A percentile compares a stretch with the other conserved stretches of the same genome.
Evolutionary conservation across 1,140 invertebrate genomes (phyloP).

Genomic region (Aporrectodea caliginosa): DNA sequence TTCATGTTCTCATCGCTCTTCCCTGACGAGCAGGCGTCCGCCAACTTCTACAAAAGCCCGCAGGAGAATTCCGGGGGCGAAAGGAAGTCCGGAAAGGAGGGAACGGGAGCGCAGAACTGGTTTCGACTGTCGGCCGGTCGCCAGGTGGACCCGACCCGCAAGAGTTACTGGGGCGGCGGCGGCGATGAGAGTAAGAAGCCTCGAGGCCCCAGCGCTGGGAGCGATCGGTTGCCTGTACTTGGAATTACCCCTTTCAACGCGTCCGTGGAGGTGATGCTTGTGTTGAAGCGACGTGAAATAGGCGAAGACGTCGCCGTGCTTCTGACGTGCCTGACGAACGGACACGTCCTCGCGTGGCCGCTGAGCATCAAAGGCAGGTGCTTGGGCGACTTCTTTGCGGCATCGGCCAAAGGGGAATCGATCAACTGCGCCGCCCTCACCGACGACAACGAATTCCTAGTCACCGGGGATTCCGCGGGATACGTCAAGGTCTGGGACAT

Average conservation of each 20-base stretch:
- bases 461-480: conserved; percentile 27
- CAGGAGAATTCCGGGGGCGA: not conserved
- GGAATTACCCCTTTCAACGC: not conserved
- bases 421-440: not conserved
- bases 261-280: conserved; percentile 11
- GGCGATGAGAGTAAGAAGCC: not conserved
- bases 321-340: conserved; percentile 16
- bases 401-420: conserved; percentile 2
- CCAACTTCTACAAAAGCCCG: conserved; percentile 14
- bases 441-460: conserved; percentile 14
- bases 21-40: not conserved
- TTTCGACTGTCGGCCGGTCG: not conserved
- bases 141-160: not conserved
- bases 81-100: not conserved
- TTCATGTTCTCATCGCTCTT: not conserved
- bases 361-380: conserved; percentile 13
- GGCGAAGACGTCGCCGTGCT: conserved; percentile 1
- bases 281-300: not conserved
- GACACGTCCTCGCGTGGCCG: conserved; percentile 21
- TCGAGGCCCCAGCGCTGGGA: too few relatives aligned
- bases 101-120: not conserved
- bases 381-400: conserved; percentile 20
- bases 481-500: conserved; percentile 30
- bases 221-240: not conserved
- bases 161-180: not conserved